Conservation (phyloP, 2,888 invertebrate species). For the Odontocerum albicorne region DNA sequence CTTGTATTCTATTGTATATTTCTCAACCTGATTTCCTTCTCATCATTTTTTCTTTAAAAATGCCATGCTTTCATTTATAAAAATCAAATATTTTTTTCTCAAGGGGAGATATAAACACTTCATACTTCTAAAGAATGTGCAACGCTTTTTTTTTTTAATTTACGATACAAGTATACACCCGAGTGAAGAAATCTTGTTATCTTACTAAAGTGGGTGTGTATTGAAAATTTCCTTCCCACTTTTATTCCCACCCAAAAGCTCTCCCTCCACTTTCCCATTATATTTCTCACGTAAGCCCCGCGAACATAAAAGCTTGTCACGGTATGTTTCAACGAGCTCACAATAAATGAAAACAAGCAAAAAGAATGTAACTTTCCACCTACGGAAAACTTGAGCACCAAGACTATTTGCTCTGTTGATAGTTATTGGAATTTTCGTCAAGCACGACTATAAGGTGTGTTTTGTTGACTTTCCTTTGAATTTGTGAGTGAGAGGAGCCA, state of each 20-base stretch:
- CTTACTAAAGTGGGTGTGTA: slow-evolving; percentile 31
- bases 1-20: too few relatives aligned
- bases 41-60: too few relatives aligned
- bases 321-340: slow-evolving; percentile 26
- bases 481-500: too few relatives aligned
- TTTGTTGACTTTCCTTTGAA: too few relatives aligned
- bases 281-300: slow-evolving; percentile 26
- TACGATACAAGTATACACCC: not conserved
- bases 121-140: too few relatives aligned
- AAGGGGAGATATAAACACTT: too few relatives aligned
- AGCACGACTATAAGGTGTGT: not conserved
- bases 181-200: slow-evolving; percentile 32
- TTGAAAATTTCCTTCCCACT: slow-evolving; percentile 29
- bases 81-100: too few relatives aligned
- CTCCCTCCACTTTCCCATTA: slow-evolving; percentile 22
- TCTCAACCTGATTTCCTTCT: too few relatives aligned
- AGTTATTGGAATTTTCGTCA: not conserved
- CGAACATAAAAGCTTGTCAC: slow-evolving; percentile 29
- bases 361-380: not conserved
- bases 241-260: slow-evolving; percentile 25
- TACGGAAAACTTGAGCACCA: not conserved
- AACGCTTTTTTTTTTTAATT: too few relatives aligned
- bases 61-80: too few relatives aligned
- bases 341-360: slow-evolving; percentile 21
- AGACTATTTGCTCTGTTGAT: not conserved